phyloP scores from a whole-genome alignment of 1,140 invertebrate species.

The Hylyphantes graminicola region DNA sequence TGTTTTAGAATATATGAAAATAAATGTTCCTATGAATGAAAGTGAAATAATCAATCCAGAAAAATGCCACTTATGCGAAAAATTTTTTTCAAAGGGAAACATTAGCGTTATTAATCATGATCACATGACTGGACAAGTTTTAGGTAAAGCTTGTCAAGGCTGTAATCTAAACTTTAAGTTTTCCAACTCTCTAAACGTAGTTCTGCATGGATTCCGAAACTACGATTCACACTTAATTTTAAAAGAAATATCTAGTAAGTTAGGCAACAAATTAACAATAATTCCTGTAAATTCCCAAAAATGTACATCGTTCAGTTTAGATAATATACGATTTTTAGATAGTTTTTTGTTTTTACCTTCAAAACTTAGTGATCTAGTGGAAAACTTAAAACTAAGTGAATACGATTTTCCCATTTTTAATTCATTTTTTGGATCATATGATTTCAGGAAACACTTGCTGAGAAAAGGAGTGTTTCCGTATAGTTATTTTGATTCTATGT shows the following conservation, averaged over 20 bases:
- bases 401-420: slow-evolving; percentile 30
- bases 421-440: slow-evolving; percentile 11
- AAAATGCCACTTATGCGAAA: slow-evolving; percentile 24
- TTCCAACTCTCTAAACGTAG: background rate
- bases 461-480: slow-evolving; percentile 56
- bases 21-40: slow-evolving; percentile 6
- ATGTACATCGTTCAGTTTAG: slow-evolving; percentile 12
- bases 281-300: slow-evolving; percentile 14
- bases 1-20: slow-evolving; percentile 1
- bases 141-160: slow-evolving; percentile 3
- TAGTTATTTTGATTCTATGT: slow-evolving; percentile 60
- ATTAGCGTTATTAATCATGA: background rate
- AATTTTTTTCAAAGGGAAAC: background rate
- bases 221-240: slow-evolving; percentile 31
- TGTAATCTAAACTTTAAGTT: slow-evolving; percentile 29
- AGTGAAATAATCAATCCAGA: background rate
- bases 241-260: slow-evolving; percentile 21
- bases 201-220: slow-evolving; percentile 10
- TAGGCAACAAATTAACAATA: slow-evolving; percentile 11
- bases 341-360: slow-evolving; percentile 13
- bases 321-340: slow-evolving; percentile 24
- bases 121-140: background rate
- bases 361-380: background rate
- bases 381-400: slow-evolving; percentile 25
- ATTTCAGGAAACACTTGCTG: background rate